Percentiles rank a stretch among this genome's conserved stretches.
Evolutionary conservation across 1,140 invertebrate species (phyloP).

Genomic region (Onthophagus taurus): DNA sequence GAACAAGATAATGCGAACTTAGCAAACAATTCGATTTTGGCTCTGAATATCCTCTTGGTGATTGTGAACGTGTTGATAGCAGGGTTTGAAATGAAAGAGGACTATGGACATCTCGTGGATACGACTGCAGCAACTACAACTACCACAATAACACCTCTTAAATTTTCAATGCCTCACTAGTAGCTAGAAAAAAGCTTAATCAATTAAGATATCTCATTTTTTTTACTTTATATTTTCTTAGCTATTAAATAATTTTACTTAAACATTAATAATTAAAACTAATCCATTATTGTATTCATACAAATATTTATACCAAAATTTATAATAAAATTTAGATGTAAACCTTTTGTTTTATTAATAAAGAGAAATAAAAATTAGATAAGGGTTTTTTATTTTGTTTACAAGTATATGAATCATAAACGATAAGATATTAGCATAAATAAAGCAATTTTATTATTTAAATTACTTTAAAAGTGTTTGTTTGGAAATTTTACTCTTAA

Average conservation of each 20-base stretch:
- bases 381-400: conserved; percentile 59
- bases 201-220: background rate
- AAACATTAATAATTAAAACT: background rate
- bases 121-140: background rate
- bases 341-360: too few species aligned
- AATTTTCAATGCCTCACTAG: too few species aligned
- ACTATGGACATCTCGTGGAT: background rate
- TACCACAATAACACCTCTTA: too few species aligned
- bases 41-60: conserved; percentile 49
- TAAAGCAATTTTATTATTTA: conserved; percentile 45
- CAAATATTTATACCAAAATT: too few species aligned
- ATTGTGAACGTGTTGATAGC: conserved; percentile 50
- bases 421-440: conserved; percentile 46
- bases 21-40: conserved; percentile 51
- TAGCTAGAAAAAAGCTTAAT: too few species aligned
- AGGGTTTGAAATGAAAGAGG: conserved; percentile 45
- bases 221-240: background rate
- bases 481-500: too few species aligned
- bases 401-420: conserved; percentile 63
- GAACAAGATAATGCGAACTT: conserved; percentile 49
- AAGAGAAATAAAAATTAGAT: conserved; percentile 46
- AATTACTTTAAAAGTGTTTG: conserved; percentile 46
- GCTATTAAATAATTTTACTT: background rate
- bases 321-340: too few species aligned
- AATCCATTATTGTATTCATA: background rate